These are phyloP conservation scores for Typhlichthys subterraneus DNA, from an alignment of 2,797 vertebrate species.

Conservation along the genomic window DNA sequence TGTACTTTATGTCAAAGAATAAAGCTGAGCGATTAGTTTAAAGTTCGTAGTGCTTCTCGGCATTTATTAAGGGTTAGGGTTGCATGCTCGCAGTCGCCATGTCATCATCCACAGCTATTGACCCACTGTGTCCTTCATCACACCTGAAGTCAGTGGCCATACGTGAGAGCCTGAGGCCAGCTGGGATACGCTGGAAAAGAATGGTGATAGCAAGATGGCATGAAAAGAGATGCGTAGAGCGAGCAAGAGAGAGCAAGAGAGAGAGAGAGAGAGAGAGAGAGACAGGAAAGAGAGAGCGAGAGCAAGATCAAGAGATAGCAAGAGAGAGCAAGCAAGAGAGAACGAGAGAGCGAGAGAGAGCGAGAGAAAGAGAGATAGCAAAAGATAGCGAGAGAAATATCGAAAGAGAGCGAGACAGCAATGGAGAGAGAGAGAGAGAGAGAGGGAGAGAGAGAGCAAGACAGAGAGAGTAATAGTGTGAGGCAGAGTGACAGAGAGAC, in stretches of 20 bases:
- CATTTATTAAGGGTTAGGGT: too few species aligned
- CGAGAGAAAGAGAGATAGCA: too few species aligned
- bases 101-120: slow-evolving; percentile 40
- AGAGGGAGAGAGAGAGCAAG: neutral
- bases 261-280: neutral
- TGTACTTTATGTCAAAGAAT: too few species aligned
- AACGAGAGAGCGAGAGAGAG: too few species aligned
- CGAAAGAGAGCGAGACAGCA: neutral
- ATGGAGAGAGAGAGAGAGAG: neutral
- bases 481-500: neutral
- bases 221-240: slow-evolving; percentile 1
- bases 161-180: slow-evolving; percentile 27
- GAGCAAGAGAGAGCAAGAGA: neutral
- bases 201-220: slow-evolving; percentile 10
- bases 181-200: slow-evolving; percentile 14
- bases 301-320: neutral
- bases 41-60: too few species aligned
- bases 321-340: neutral
- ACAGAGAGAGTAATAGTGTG: too few species aligned
- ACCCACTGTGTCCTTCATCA: slow-evolving; percentile 43
- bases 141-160: slow-evolving; percentile 33
- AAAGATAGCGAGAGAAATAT: slow-evolving; percentile 4
- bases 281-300: neutral
- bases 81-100: slow-evolving; percentile 14
- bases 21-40: too few species aligned